Conservation (phyloP, 1,140 invertebrate species). For the Macrobrachium rosenbergii region DNA sequence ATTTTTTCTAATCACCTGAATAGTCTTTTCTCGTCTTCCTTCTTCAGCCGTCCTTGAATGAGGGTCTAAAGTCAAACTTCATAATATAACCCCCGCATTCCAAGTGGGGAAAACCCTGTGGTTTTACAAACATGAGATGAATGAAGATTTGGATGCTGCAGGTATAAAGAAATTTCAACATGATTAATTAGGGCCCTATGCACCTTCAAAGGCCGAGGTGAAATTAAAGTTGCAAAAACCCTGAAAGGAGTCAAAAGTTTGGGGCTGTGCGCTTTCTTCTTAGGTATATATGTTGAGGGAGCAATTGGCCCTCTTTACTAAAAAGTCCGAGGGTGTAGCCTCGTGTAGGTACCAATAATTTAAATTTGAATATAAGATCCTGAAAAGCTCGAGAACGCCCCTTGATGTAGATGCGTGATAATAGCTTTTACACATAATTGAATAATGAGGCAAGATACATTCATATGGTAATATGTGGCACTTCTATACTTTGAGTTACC, state of each 20-base stretch:
- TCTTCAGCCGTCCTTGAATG: slow-evolving; percentile 15
- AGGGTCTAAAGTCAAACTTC: slow-evolving; percentile 5
- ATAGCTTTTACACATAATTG: slow-evolving; percentile 38
- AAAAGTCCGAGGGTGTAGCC: slow-evolving; percentile 34
- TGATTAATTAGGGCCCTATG: slow-evolving; percentile 55
- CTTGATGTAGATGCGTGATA: slow-evolving; percentile 49
- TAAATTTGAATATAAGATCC: slow-evolving; percentile 56
- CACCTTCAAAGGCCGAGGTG: slow-evolving; percentile 48
- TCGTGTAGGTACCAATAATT: slow-evolving; percentile 43
- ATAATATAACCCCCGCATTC: too few relatives aligned
- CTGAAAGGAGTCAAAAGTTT: slow-evolving; percentile 34
- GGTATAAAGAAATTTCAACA: slow-evolving; percentile 60
- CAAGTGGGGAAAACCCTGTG: too few relatives aligned
- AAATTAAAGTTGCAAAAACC: slow-evolving; percentile 54
- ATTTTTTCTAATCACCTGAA: slow-evolving; percentile 27
- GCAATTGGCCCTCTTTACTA: slow-evolving; percentile 41
- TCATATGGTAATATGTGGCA: slow-evolving; percentile 54
- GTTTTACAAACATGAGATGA: slow-evolving; percentile 44
- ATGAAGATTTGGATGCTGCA: slow-evolving; percentile 47
- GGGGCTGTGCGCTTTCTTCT: slow-evolving; percentile 37
- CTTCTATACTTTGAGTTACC: slow-evolving; percentile 27
- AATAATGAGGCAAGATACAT: slow-evolving; percentile 52
- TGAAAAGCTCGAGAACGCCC: slow-evolving; percentile 38
- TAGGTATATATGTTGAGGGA: slow-evolving; percentile 42
- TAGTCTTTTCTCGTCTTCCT: too few relatives aligned